A percentile compares a stretch with the other conserved stretches of the same genome.
Conservation (phyloP, 2,113 vertebrate genomes). For the Coreoperca whiteheadi region DNA sequence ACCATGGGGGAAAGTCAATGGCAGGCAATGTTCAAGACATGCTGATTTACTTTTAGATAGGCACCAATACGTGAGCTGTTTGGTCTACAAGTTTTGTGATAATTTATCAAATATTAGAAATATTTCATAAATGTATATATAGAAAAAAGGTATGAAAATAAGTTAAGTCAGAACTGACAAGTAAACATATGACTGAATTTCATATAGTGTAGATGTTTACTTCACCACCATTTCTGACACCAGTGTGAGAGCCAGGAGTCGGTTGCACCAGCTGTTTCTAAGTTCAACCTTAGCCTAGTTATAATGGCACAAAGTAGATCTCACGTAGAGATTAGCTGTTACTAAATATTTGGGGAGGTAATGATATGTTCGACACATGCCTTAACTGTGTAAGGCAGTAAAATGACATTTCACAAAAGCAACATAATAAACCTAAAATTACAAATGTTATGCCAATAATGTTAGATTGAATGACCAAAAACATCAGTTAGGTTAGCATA, state of each 20-base stretch:
- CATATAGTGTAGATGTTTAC: background rate
- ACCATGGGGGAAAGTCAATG: slow-evolving; percentile 70
- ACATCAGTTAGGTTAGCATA: too few relatives aligned
- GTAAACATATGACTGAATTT: background rate
- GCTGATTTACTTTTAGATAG: slow-evolving; percentile 41
- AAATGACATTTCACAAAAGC: too few relatives aligned
- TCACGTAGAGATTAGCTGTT: background rate
- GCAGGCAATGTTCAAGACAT: slow-evolving; percentile 43
- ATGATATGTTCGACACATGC: too few relatives aligned
- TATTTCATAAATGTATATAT: too few relatives aligned
- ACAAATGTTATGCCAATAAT: too few relatives aligned
- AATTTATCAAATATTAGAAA: slow-evolving; percentile 7
- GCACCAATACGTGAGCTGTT: background rate
- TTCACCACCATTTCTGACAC: background rate
- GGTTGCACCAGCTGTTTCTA: background rate
- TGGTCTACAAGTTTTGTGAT: background rate
- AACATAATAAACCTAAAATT: too few relatives aligned
- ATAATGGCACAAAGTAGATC: background rate
- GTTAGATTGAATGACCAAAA: too few relatives aligned
- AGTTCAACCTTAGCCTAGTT: slow-evolving; percentile 6
- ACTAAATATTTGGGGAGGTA: background rate
- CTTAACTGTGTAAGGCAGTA: too few relatives aligned
- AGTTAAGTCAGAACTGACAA: background rate
- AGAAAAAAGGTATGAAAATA: slow-evolving; percentile 3
- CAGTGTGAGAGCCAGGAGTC: slow-evolving; percentile 6